Conservation (phyloP, 2,888 invertebrate genomes). For the Alcis repandata region DNA sequence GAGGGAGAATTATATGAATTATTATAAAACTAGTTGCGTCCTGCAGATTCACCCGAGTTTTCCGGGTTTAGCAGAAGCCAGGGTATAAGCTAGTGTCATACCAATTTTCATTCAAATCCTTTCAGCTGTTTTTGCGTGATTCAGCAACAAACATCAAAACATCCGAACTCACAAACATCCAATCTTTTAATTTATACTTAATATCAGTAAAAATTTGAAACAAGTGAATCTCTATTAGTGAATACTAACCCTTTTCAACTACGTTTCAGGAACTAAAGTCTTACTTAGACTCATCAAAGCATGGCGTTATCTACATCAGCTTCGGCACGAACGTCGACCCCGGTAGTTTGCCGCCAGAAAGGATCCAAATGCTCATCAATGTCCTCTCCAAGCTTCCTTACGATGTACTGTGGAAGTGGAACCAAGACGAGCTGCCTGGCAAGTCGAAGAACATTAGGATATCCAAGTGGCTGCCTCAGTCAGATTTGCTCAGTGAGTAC, state of each 20-base stretch:
- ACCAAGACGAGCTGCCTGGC: constrained; percentile 60
- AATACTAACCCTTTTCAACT: not conserved
- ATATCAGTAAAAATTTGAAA: too few relatives aligned
- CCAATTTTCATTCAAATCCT: too few relatives aligned
- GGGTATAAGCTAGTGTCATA: too few relatives aligned
- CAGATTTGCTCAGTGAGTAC: constrained; percentile 63
- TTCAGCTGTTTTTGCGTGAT: too few relatives aligned
- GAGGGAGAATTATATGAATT: too few relatives aligned
- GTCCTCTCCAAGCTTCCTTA: constrained; percentile 64
- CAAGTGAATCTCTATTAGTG: too few relatives aligned
- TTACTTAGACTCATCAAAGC: constrained; percentile 61
- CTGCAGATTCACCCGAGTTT: too few relatives aligned
- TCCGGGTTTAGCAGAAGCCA: too few relatives aligned
- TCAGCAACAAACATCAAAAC: too few relatives aligned
- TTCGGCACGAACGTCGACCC: constrained; percentile 67
- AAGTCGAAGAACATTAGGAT: constrained; percentile 61
- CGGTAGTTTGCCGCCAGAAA: constrained; percentile 54
- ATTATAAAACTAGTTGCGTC: too few relatives aligned
- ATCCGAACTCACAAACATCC: too few relatives aligned
- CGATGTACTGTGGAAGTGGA: constrained; percentile 70
- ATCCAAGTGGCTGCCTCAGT: constrained; percentile 69
- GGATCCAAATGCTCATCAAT: constrained; percentile 56
- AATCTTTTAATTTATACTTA: too few relatives aligned
- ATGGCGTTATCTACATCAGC: constrained; percentile 67
- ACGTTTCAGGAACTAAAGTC: constrained; percentile 60